phyloP scores from a whole-genome alignment of 2,797 vertebrate species.

The Acanthurus lineatus region DNA sequence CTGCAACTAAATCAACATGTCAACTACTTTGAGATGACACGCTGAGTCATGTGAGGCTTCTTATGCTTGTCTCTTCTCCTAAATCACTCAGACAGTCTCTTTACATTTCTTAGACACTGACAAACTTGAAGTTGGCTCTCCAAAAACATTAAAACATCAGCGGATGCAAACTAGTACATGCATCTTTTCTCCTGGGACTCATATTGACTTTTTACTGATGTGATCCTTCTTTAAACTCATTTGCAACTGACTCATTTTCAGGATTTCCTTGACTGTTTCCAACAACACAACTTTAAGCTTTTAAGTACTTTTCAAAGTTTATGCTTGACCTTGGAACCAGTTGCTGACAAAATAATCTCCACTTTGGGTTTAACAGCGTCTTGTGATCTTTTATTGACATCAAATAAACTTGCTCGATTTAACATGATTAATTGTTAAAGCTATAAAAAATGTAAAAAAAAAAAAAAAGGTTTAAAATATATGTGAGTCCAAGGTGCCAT shows the following conservation, averaged over 20 bases:
- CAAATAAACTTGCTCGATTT: background rate
- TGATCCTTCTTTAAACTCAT: no score
- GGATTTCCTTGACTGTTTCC: background rate
- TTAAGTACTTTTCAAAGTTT: background rate
- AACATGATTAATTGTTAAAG: background rate
- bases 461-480: no score
- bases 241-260: background rate
- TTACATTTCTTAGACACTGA: slow-evolving; percentile 3
- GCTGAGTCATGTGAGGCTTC: slow-evolving; percentile 17
- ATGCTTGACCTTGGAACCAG: background rate
- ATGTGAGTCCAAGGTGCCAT: no score
- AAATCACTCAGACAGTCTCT: slow-evolving; percentile 1
- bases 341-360: background rate
- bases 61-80: slow-evolving; percentile 6
- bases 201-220: no score
- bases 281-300: background rate
- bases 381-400: background rate
- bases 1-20: slow-evolving; percentile 30
- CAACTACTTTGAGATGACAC: slow-evolving; percentile 26
- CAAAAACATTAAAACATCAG: slow-evolving; percentile 10
- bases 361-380: background rate
- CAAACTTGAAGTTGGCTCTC: slow-evolving; percentile 1
- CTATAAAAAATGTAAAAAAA: background rate
- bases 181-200: no score
- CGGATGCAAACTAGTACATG: background rate